Base-by-base conservation (phyloP, 2,113 vertebrate species). In the Ictalurus punctatus region DNA sequence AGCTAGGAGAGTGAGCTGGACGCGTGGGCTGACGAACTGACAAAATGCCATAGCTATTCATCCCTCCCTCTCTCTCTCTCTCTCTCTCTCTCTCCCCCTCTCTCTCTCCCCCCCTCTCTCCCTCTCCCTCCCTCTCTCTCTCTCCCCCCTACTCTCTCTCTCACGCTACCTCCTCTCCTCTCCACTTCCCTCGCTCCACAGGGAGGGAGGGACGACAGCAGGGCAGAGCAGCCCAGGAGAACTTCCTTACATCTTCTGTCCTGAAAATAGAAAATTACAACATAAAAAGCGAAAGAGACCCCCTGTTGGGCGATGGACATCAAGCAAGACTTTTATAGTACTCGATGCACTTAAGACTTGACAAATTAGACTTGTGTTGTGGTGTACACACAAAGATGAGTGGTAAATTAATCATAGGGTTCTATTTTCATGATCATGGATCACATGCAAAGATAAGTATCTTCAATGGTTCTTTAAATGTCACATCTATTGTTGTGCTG, bases 21-120 rank as follows among this genome's bases (percentile, higher is more conserved):
- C 12, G 81, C 19, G 71, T 84, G 58, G 87, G 87, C 81, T 65
- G 56, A 59, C n/a, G 12, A 88, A 71, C 59, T 88, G 87, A 88
- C 87, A 84, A 88, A 76, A 88, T 61, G 56, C 54, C 54, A 58
- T 61, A 44, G 34, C 37, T 52, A 14, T 59, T 52, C 9, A 81
- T 52, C 80, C n/a, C 23, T 74, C 54, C 59, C 34, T 27, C 37
- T 80, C 78, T n/a, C 74, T 48, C 44, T 78, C 44, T 54, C n/a
- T 58, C 79, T 23, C 16, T 58, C n/a, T 81, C 13, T 9, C 25
- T 54, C 13, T 16, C n/a, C n/a, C n/a, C n/a, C 74, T 52, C 48
- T 52, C 48, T 52, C 48, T 10, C 23, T 25, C 37, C 8, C 6
- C 4, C 14, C 4, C 76, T n/a, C 44, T 52, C 25, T 56, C 2